Evolutionary conservation across 1,140 invertebrate species (phyloP).

Genomic region (Asbolus verrucosus): DNA sequence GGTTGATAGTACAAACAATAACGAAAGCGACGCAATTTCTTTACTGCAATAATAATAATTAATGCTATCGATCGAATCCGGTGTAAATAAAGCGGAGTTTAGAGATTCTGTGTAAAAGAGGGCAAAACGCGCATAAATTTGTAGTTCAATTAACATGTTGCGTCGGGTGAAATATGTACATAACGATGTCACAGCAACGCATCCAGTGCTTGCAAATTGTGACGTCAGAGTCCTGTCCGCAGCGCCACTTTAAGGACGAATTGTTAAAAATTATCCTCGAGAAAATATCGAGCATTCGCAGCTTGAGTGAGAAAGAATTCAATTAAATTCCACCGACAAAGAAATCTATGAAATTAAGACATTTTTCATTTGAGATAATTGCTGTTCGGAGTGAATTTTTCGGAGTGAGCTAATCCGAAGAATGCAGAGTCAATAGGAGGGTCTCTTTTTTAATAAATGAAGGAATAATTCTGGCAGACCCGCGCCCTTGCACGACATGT

Average conservation of each 20-base stretch:
- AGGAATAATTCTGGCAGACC: not conserved
- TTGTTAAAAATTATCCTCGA: constrained; percentile 6
- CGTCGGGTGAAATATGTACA: constrained; percentile 19
- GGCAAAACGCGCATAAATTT: constrained; percentile 20
- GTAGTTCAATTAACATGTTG: constrained; percentile 16
- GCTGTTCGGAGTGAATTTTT: too few relatives aligned
- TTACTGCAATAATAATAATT: not conserved
- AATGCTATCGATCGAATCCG: constrained; percentile 1
- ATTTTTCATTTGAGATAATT: constrained; percentile 34
- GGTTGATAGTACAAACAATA: too few relatives aligned
- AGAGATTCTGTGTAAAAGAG: constrained; percentile 14
- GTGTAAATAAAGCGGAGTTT: not conserved
- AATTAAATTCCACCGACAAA: constrained; percentile 22
- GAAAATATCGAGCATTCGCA: constrained; percentile 17
- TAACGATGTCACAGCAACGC: constrained; percentile 17
- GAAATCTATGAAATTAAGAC: constrained; percentile 26
- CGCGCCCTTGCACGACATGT: not conserved
- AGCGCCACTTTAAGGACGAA: too few relatives aligned
- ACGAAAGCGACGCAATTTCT: not conserved
- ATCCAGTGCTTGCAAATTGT: too few relatives aligned
- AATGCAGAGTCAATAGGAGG: not conserved
- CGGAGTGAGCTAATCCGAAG: too few relatives aligned
- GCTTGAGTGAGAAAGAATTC: constrained; percentile 15
- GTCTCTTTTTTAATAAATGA: constrained; percentile 23
- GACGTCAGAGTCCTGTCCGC: too few relatives aligned